Percentiles rank a stretch among this genome's conserved stretches.
phyloP scores from a whole-genome alignment of 2,113 vertebrate species.

The Poeciliopsis occidentalis region DNA sequence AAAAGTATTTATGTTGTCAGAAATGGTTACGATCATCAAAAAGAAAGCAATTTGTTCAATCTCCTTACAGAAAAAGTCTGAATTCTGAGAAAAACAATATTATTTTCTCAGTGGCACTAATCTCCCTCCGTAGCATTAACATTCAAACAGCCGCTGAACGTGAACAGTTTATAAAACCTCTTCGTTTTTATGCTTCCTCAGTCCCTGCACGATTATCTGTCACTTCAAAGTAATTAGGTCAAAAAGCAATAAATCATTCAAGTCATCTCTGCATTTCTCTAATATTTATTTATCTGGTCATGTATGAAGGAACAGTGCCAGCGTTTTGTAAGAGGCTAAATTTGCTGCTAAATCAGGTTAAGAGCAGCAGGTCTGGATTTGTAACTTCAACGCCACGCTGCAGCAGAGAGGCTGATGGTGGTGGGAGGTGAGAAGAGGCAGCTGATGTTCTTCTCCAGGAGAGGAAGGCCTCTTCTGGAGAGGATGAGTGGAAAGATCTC shows the following conservation, averaged over 20 bases:
- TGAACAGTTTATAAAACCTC: background rate
- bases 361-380: background rate
- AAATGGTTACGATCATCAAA: no score
- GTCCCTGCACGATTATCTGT: background rate
- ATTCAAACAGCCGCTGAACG: background rate
- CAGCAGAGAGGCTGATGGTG: constrained; percentile 50
- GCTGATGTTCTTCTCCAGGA: constrained; percentile 62
- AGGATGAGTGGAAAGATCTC: constrained; percentile 64
- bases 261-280: background rate
- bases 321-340: background rate
- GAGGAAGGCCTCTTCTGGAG: constrained; percentile 54
- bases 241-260: background rate
- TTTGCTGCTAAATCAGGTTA: background rate
- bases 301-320: background rate
- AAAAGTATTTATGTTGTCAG: no score
- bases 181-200: background rate
- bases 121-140: background rate
- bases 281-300: background rate
- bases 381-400: background rate
- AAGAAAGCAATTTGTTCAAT: no score
- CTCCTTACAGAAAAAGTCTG: no score
- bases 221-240: constrained; percentile 1
- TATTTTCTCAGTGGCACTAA: background rate
- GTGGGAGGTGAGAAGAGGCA: constrained; percentile 70
- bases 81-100: no score